These are phyloP conservation scores for Drosophila paramelanica DNA, from an alignment of 2,888 invertebrate species.

Conservation along the genomic window DNA sequence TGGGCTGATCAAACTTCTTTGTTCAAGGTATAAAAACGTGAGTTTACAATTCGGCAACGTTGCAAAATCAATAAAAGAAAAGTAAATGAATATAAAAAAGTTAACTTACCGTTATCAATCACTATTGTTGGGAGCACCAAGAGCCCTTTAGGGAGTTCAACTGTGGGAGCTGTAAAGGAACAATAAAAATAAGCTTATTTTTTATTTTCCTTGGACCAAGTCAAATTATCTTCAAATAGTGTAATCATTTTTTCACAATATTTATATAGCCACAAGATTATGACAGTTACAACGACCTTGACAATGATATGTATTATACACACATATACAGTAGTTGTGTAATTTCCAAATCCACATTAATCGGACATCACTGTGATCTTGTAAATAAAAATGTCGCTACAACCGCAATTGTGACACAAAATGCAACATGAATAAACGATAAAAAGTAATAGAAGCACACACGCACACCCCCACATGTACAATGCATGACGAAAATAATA, in stretches of 20 bases:
- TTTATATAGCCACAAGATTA: conserved; percentile 10
- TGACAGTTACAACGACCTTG: conserved; percentile 29
- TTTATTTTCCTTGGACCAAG: conserved; percentile 1
- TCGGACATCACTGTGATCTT: not conserved
- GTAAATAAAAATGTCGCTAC: conserved; percentile 1
- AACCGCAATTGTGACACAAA: conserved; percentile 43
- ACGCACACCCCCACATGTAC: conserved; percentile 6
- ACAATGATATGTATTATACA: conserved; percentile 2
- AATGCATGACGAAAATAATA: conserved; percentile 44
- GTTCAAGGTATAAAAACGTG: not conserved
- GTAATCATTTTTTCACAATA: not conserved
- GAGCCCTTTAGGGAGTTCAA: not conserved
- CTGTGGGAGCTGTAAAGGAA: conserved; percentile 3
- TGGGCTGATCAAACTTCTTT: conserved; percentile 23
- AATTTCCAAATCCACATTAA: not conserved
- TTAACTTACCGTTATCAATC: conserved; percentile 49
- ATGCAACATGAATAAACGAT: conserved; percentile 52
- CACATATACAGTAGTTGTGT: not conserved
- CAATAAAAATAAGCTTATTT: conserved; percentile 1
- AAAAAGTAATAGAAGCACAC: conserved; percentile 37
- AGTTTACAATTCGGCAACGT: conserved; percentile 8
- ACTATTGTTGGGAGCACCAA: not conserved
- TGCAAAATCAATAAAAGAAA: conserved; percentile 21
- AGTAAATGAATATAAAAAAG: conserved; percentile 11
- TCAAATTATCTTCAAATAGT: not conserved